phyloP scores from a whole-genome alignment of 1,140 invertebrate genomes.

The Lordiphosa stackelbergi region DNA sequence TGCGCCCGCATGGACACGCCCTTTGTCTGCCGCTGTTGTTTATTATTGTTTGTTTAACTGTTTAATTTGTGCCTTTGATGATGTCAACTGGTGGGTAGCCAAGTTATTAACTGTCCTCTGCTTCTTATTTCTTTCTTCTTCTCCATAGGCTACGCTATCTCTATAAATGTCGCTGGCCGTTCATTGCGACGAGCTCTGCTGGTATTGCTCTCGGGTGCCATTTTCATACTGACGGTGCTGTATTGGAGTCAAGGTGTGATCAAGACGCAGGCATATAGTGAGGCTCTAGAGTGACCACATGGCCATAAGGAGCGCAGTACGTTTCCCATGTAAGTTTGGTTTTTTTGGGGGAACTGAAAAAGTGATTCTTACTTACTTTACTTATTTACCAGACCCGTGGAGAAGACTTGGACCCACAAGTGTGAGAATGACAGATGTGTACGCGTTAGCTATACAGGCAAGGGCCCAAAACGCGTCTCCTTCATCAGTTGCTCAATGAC shows the following conservation, averaged over 20 bases:
- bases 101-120: slow-evolving; percentile 4
- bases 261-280: slow-evolving; percentile 60
- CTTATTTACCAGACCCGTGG: slow-evolving; percentile 58
- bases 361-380: background rate
- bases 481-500: slow-evolving; percentile 76
- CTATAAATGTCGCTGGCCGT: slow-evolving; percentile 76
- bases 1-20: slow-evolving; percentile 9
- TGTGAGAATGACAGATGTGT: slow-evolving; percentile 71
- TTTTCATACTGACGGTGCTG: slow-evolving; percentile 70
- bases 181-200: slow-evolving; percentile 68
- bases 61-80: slow-evolving; percentile 38
- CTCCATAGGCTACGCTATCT: slow-evolving; percentile 67
- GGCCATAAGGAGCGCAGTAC: slow-evolving; percentile 32
- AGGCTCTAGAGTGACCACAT: slow-evolving; percentile 50
- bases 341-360: no score
- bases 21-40: slow-evolving; percentile 25
- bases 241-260: slow-evolving; percentile 73
- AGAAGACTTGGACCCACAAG: slow-evolving; percentile 76
- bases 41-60: slow-evolving; percentile 39
- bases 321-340: slow-evolving; percentile 52
- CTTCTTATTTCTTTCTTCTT: background rate
- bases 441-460: slow-evolving; percentile 48
- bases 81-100: slow-evolving; percentile 35
- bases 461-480: slow-evolving; percentile 62
- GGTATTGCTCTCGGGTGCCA: slow-evolving; percentile 58